Percentiles rank a stretch among this genome's conserved stretches.
Conservation (phyloP, 2,797 vertebrate genomes). For the Ataeniobius toweri region DNA sequence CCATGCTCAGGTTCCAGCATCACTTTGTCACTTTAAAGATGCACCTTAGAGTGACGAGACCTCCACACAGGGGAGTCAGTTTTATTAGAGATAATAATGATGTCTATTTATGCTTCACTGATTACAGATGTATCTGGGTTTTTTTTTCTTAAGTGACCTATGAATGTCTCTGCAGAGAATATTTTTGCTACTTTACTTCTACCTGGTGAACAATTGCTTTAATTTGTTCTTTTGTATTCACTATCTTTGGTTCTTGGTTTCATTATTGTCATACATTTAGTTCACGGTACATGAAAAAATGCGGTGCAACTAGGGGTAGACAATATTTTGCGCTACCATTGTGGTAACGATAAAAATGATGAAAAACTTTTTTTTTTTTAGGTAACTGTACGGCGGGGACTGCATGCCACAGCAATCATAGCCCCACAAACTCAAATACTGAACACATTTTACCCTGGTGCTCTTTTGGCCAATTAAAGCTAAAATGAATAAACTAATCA, state of each 20-base stretch:
- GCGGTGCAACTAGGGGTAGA: too few species aligned
- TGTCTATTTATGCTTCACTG: conserved; percentile 24
- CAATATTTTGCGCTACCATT: too few species aligned
- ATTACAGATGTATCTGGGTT: conserved; percentile 21
- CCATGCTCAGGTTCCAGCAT: background rate
- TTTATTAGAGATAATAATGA: conserved; percentile 10
- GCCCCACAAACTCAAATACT: too few species aligned
- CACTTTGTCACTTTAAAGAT: conserved; percentile 15
- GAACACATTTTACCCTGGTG: background rate
- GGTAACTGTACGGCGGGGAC: too few species aligned
- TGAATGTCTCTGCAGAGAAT: conserved; percentile 10
- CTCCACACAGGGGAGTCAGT: background rate
- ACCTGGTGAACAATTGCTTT: background rate
- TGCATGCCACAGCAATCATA: too few species aligned
- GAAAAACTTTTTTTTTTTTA: too few species aligned
- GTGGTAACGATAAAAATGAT: too few species aligned
- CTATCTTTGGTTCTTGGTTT: background rate
- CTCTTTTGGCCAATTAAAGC: background rate
- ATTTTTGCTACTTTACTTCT: conserved; percentile 1
- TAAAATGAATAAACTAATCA: background rate
- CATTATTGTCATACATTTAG: background rate
- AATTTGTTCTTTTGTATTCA: background rate
- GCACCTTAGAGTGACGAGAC: conserved; percentile 10
- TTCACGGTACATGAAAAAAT: background rate
- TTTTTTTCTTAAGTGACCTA: conserved; percentile 23